A percentile compares a stretch with the other conserved stretches of the same genome.
phyloP scores from a whole-genome alignment of 2,797 vertebrate species.

The Gymnocypris eckloni region DNA sequence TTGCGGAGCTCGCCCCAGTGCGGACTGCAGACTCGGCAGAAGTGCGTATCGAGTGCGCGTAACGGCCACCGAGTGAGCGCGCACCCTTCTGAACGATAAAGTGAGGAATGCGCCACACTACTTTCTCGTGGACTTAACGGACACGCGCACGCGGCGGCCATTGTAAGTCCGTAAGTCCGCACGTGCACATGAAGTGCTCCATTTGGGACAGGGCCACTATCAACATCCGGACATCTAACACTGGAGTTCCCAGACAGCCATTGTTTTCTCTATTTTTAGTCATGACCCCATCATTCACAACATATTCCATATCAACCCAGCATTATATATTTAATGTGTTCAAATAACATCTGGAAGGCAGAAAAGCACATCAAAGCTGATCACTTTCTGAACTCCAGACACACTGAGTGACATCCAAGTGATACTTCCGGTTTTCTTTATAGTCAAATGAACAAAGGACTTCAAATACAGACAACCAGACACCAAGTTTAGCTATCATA shows the following conservation, averaged over 20 bases:
- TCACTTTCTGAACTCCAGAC: no score
- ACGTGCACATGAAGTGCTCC: no score
- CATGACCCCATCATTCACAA: not conserved
- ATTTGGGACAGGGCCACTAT: not conserved
- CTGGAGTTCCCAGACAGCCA: not conserved
- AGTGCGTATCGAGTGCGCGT: no score
- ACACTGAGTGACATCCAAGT: not conserved
- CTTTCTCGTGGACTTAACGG: no score
- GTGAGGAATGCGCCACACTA: no score
- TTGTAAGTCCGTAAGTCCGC: no score
- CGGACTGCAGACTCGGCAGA: no score
- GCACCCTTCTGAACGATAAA: no score
- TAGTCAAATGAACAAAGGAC: not conserved
- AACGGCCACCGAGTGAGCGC: no score
- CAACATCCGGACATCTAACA: not conserved
- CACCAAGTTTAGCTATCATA: not conserved
- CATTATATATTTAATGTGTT: not conserved
- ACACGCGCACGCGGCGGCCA: no score
- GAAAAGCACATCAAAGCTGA: not conserved
- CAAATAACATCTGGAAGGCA: not conserved
- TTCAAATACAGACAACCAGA: not conserved
- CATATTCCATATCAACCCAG: not conserved
- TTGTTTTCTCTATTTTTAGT: slow-evolving; percentile 25
- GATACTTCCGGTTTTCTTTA: not conserved
- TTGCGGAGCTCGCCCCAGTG: no score